phyloP scores from a whole-genome alignment of 2,888 invertebrate species.

The Tenthredo amoena region DNA sequence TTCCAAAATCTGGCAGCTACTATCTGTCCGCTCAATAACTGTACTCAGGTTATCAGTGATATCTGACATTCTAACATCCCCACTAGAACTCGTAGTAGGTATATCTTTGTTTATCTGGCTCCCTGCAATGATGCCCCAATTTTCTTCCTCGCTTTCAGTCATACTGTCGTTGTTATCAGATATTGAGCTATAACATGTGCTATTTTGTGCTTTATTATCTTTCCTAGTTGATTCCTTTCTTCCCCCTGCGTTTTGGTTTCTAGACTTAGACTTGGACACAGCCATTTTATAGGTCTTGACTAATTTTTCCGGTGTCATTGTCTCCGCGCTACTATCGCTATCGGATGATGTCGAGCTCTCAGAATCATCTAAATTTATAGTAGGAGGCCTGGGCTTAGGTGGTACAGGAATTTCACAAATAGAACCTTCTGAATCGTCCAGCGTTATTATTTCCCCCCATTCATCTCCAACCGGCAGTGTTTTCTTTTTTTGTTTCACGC shows the following conservation, averaged over 20 bases:
- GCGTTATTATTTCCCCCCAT: neutral
- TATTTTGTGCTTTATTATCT: neutral
- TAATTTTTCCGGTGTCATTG: conserved; percentile 16
- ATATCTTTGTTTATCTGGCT: conserved; percentile 25
- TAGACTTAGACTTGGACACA: neutral
- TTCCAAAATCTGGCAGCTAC: neutral
- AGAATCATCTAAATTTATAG: conserved; percentile 71
- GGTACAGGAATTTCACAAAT: conserved; percentile 74
- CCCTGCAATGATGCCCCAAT: conserved; percentile 56
- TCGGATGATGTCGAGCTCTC: conserved; percentile 56
- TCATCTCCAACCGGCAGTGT: neutral
- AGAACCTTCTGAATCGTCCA: conserved; percentile 69
- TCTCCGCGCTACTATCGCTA: neutral
- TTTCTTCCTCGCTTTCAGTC: conserved; percentile 59
- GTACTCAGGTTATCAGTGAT: neutral
- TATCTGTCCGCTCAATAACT: neutral
- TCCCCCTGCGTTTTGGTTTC: too few species aligned
- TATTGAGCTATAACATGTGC: neutral
- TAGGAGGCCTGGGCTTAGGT: conserved; percentile 70
- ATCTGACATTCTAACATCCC: neutral
- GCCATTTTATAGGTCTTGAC: conserved; percentile 7
- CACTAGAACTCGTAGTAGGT: neutral
- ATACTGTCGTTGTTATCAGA: conserved; percentile 56
- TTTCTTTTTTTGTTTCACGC: neutral
- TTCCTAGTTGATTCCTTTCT: neutral